Evolutionary conservation across 2,888 invertebrate genomes (phyloP).

Genomic region (Cecidostiba fungosa): DNA sequence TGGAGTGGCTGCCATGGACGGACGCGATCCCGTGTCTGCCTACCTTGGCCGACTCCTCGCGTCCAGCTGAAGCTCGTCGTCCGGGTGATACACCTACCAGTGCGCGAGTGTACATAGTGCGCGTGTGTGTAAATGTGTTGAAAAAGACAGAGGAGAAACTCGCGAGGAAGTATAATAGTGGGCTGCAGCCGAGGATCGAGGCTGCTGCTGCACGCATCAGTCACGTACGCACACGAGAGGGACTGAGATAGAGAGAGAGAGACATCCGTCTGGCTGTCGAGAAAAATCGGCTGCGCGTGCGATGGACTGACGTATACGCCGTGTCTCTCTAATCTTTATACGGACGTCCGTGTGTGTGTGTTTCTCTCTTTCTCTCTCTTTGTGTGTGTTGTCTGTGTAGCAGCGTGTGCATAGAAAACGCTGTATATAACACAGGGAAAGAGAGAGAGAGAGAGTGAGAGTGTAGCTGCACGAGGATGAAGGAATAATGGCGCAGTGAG

Average conservation of each 20-base stretch:
- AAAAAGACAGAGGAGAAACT: background rate
- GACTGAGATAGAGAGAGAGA: background rate
- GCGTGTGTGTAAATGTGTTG: background rate
- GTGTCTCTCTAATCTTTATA: background rate
- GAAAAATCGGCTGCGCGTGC: conserved; percentile 16
- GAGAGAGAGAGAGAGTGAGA: background rate
- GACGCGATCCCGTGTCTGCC: conserved; percentile 6
- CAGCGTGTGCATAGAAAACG: background rate
- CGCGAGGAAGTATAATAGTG: background rate
- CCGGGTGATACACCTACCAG: background rate
- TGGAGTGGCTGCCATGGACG: conserved; percentile 12
- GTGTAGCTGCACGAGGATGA: background rate
- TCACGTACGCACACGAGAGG: background rate
- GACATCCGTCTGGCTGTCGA: conserved; percentile 10
- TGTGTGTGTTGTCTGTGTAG: background rate
- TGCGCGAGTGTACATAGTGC: background rate
- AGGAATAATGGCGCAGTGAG: conserved; percentile 27
- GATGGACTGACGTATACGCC: background rate
- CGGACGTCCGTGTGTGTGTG: background rate
- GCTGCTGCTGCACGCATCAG: background rate
- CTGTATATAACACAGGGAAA: too few species aligned
- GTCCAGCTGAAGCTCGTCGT: background rate
- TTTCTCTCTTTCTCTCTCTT: too few species aligned
- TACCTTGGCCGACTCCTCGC: conserved; percentile 7
- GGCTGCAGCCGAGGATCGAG: background rate